These are phyloP conservation scores for Gonatopus flavifemur DNA, from an alignment of 1,140 invertebrate genomes.

Conservation along the genomic window DNA sequence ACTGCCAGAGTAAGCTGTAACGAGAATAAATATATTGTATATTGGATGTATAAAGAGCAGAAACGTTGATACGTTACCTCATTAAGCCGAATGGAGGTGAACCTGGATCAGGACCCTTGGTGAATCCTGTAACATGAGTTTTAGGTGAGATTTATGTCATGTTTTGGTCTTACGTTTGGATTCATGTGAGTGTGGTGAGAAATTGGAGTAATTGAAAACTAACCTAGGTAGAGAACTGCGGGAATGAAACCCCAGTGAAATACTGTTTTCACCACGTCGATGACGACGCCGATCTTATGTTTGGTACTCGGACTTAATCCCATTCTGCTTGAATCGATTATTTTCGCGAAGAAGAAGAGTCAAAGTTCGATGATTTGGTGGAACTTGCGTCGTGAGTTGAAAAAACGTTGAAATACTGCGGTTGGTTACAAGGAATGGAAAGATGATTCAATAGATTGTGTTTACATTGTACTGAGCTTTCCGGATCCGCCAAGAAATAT, in stretches of 20 bases:
- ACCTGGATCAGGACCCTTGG: constrained; percentile 65
- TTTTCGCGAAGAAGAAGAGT: no score
- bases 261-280: constrained; percentile 62
- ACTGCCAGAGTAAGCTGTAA: constrained; percentile 60
- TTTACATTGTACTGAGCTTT: no score
- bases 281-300: constrained; percentile 63
- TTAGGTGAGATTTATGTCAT: no score
- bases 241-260: constrained; percentile 74
- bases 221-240: constrained; percentile 69
- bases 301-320: constrained; percentile 57
- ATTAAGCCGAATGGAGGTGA: constrained; percentile 62
- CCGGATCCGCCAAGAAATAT: no score
- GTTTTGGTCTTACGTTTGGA: no score
- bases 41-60: not conserved
- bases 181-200: not conserved
- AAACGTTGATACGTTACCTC: constrained; percentile 50
- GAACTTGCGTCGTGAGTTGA: no score
- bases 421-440: no score
- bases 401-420: no score
- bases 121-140: constrained; percentile 57
- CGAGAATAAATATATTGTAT: constrained; percentile 15
- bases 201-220: constrained; percentile 24
- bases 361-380: no score
- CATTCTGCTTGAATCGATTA: constrained; percentile 38
- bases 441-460: no score